Percentiles rank a stretch among this genome's conserved stretches.
Evolutionary conservation across 2,113 vertebrate genomes (phyloP).

Genomic region (Peromyscus polionotus): DNA sequence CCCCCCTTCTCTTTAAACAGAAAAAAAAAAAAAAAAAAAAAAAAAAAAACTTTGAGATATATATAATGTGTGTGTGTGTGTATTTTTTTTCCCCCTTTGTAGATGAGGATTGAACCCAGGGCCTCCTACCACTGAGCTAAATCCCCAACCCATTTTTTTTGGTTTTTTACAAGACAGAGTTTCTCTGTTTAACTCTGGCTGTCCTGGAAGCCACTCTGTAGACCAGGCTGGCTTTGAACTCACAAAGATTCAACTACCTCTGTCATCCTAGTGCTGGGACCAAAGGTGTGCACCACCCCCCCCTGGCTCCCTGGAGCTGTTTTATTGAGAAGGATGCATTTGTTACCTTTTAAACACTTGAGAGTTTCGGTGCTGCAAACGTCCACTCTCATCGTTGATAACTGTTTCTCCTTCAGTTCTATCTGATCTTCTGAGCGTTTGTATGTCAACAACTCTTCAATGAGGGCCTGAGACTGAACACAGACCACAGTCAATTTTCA

Average conservation of each 20-base stretch:
- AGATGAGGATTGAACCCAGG: no score
- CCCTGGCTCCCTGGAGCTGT: background rate
- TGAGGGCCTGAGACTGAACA: conserved; percentile 93
- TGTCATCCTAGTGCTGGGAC: background rate
- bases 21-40: no score
- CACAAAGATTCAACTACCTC: background rate
- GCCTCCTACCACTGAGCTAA: no score
- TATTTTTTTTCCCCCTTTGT: no score
- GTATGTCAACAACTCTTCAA: conserved; percentile 92
- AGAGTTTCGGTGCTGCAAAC: conserved; percentile 97
- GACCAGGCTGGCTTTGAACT: background rate
- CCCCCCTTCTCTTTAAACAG: background rate
- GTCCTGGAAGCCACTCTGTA: background rate
- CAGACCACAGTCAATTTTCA: conserved; percentile 40
- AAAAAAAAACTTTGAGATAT: no score
- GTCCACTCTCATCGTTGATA: conserved; percentile 94
- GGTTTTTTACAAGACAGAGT: background rate
- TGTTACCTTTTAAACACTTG: conserved; percentile 96
- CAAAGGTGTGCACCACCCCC: background rate
- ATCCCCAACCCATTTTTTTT: no score
- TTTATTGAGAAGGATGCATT: background rate
- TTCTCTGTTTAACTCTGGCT: background rate
- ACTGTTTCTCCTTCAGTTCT: conserved; percentile 96
- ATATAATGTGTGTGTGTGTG: no score
- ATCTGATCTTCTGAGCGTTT: conserved; percentile 93